A percentile compares a stretch with the other conserved stretches of the same genome.
These are phyloP conservation scores for Pristionchus arcanus DNA, from an alignment of 2,888 invertebrate genomes.

Conservation along the genomic window DNA sequence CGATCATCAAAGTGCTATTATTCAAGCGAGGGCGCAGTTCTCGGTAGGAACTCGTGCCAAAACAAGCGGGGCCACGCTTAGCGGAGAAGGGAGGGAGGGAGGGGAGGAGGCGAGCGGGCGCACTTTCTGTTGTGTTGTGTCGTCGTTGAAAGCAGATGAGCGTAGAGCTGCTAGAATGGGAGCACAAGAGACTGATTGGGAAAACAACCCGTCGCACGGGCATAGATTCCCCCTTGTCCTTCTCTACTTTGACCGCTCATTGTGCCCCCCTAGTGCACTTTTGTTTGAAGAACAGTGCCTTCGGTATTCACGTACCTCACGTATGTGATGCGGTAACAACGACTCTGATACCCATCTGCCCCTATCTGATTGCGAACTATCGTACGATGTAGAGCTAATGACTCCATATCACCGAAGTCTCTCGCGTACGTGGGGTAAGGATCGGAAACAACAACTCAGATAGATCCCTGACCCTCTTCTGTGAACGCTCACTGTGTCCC, in stretches of 20 bases:
- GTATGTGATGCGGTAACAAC: no score
- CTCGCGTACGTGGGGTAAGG: no score
- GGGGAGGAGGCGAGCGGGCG: neutral
- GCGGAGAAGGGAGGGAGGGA: neutral
- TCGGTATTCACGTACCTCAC: no score
- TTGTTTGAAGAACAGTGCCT: no score
- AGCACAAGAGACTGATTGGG: neutral
- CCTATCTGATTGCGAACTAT: no score
- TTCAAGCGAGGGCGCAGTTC: neutral
- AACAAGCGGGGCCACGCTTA: slow-evolving; percentile 20
- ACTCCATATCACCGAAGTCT: no score
- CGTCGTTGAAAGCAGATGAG: neutral
- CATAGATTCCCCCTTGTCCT: neutral
- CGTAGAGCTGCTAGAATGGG: neutral
- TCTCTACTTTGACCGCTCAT: neutral
- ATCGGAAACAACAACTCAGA: no score
- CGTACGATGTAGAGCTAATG: no score
- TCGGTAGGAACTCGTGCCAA: slow-evolving; percentile 15
- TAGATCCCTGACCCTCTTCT: no score
- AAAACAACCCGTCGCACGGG: neutral
- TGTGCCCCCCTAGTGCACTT: no score
- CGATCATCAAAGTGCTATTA: slow-evolving; percentile 14
- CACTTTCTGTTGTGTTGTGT: slow-evolving; percentile 6
- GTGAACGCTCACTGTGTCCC: neutral
- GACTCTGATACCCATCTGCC: no score